Evolutionary conservation across 92 coral and sea anemone genomes (phyloP).

Genomic region (Phenganax subtilis): DNA sequence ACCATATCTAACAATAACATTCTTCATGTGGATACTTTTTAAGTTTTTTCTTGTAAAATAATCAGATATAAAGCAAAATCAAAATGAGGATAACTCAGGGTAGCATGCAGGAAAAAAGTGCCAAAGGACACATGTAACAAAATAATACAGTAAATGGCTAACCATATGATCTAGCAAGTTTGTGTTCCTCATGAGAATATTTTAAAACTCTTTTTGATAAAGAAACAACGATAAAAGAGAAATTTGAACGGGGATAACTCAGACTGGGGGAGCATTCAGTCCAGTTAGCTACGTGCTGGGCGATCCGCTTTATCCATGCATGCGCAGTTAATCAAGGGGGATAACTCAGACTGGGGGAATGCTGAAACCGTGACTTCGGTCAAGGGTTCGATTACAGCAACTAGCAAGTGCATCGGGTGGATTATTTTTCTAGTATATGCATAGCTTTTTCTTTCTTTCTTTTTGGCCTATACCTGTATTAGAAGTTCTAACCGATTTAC

Average conservation of each 20-base stretch:
- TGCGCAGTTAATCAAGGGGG: background rate
- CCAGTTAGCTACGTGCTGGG: slow-evolving; percentile 18
- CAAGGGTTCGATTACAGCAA: background rate
- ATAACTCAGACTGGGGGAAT: slow-evolving; percentile 22
- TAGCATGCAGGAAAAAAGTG: no score
- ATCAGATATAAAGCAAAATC: no score
- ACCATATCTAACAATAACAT: background rate
- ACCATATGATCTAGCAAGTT: no score
- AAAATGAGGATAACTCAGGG: no score
- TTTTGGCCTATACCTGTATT: no score
- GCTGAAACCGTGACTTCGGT: slow-evolving; percentile 19
- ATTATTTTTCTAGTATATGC: no score
- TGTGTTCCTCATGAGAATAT: no score
- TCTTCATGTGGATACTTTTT: background rate
- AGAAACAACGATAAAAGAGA: background rate
- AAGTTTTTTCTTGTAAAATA: background rate
- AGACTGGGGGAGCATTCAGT: slow-evolving; percentile 18
- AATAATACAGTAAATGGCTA: no score
- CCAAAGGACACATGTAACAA: no score
- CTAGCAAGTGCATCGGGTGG: background rate
- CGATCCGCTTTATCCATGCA: background rate
- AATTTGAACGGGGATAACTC: background rate
- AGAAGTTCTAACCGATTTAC: no score
- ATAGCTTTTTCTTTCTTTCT: no score
- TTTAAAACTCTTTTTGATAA: background rate